Conservation (phyloP, 1,140 invertebrate genomes). For the Brachionus calyciflorus region DNA sequence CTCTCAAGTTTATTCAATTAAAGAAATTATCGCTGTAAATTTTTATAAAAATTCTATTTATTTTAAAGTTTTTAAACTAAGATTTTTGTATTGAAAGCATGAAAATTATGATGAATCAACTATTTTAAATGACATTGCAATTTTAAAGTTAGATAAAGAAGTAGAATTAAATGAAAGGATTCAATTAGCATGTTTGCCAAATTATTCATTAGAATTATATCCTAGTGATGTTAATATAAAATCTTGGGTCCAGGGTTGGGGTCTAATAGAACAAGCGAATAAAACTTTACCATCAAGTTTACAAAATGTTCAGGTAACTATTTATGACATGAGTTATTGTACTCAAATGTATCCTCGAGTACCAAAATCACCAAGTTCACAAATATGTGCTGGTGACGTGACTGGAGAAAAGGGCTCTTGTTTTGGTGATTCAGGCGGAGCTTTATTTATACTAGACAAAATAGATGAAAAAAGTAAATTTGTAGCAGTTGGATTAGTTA, state of each 20-base stretch:
- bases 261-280: not conserved
- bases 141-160: not conserved
- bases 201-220: not conserved
- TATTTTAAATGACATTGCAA: constrained; percentile 2
- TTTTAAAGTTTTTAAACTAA: no score
- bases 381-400: constrained; percentile 29
- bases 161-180: not conserved
- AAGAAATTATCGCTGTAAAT: not conserved
- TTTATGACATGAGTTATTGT: constrained; percentile 9
- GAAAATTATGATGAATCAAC: not conserved
- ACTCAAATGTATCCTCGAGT: not conserved
- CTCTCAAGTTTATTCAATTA: constrained; percentile 1
- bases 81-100: not conserved
- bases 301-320: not conserved
- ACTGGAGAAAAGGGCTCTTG: not conserved
- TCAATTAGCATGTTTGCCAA: constrained; percentile 9
- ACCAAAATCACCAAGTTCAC: constrained; percentile 26
- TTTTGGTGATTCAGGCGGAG: constrained; percentile 20
- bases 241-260: constrained; percentile 24
- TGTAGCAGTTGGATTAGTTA: not conserved
- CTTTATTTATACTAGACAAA: constrained; percentile 12
- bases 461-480: not conserved
- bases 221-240: not conserved
- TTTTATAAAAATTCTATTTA: not conserved
- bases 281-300: not conserved